Percentiles rank a stretch among this genome's conserved stretches.
These are phyloP conservation scores for Oryctes rhinoceros DNA, from an alignment of 1,140 invertebrate species.

Conservation along the genomic window DNA sequence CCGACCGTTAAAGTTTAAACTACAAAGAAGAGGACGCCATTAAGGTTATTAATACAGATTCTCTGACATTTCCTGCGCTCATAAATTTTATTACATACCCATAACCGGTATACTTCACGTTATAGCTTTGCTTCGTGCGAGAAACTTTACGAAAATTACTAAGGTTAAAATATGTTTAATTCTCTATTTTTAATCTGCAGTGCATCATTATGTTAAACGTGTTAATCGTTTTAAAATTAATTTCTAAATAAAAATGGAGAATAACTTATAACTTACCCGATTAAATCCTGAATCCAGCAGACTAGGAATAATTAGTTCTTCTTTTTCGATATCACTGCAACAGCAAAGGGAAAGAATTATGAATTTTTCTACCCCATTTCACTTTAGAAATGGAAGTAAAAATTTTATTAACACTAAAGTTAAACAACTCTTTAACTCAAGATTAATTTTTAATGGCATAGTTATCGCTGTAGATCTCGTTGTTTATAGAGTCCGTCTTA, in stretches of 20 bases:
- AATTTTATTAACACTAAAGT: too few species aligned
- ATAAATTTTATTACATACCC: background rate
- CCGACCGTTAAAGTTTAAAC: background rate
- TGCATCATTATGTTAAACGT: background rate
- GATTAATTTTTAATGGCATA: too few species aligned
- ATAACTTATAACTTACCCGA: slow-evolving; percentile 66
- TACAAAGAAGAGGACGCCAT: background rate
- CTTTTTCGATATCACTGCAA: slow-evolving; percentile 76
- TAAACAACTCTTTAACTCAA: too few species aligned
- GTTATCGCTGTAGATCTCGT: too few species aligned
- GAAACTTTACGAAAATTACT: background rate
- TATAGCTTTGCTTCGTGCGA: too few species aligned
- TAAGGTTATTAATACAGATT: background rate
- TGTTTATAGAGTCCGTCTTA: too few species aligned
- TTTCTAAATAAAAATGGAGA: background rate
- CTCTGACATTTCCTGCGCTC: background rate
- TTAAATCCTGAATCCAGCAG: slow-evolving; percentile 76
- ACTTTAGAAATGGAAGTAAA: too few species aligned
- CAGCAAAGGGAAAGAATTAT: slow-evolving; percentile 53
- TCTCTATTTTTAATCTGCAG: background rate
- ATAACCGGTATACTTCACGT: background rate
- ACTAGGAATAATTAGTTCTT: slow-evolving; percentile 72
- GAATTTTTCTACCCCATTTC: too few species aligned
- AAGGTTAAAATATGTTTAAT: background rate
- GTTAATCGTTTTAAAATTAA: background rate